Evolutionary conservation across 2,113 vertebrate species (phyloP).

Genomic region (Colaptes auratus): DNA sequence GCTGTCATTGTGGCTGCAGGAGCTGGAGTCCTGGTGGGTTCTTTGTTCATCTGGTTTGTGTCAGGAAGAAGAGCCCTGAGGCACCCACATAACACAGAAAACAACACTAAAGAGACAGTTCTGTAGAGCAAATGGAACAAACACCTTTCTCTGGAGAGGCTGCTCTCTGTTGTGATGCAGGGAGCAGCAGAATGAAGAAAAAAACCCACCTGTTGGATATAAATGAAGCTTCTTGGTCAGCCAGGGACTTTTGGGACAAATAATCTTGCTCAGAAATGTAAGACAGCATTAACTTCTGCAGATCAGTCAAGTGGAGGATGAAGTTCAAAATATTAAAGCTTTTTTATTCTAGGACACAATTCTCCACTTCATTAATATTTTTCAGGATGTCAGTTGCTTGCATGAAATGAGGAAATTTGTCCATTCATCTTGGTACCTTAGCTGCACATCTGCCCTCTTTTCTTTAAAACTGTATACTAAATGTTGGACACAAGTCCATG

Average conservation of each 20-base stretch:
- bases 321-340: neutral
- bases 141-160: neutral
- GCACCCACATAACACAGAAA: fast-evolving
- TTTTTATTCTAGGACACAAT: neutral
- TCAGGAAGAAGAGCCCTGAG: constrained; percentile 53
- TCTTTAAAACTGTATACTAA: neutral
- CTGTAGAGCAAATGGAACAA: constrained; percentile 8
- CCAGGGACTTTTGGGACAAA: neutral
- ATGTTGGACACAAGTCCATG: neutral
- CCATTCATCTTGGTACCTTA: neutral
- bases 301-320: neutral
- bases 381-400: neutral
- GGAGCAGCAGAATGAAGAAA: neutral
- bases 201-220: neutral
- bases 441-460: neutral
- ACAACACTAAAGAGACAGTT: neutral
- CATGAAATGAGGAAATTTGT: neutral
- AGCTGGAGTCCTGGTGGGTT: constrained; percentile 75
- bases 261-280: neutral
- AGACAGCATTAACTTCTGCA: neutral
- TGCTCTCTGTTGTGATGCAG: neutral
- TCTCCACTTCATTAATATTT: neutral
- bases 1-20: constrained; percentile 74
- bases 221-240: neutral
- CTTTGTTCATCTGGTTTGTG: constrained; percentile 53